phyloP scores from a whole-genome alignment of 2,888 invertebrate genomes.

The Spilosoma lubricipeda region DNA sequence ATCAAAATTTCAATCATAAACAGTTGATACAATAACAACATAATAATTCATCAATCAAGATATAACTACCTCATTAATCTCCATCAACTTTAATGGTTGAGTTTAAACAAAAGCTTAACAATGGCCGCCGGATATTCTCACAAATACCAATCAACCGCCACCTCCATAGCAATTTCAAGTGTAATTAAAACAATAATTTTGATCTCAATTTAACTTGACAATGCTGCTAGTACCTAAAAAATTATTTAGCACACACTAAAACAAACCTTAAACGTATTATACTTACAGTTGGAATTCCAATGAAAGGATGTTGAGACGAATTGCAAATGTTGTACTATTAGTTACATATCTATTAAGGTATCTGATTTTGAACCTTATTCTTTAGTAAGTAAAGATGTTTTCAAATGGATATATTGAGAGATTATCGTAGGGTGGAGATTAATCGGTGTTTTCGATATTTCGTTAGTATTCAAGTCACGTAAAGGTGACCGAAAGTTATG shows the following conservation, averaged over 20 bases:
- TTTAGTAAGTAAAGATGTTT: not conserved
- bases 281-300: conserved; percentile 12
- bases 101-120: conserved; percentile 26
- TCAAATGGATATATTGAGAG: not conserved
- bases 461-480: conserved; percentile 44
- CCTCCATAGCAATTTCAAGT: conserved; percentile 26
- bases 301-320: not conserved
- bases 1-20: not conserved
- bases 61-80: conserved; percentile 26
- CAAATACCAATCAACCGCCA: conserved; percentile 28
- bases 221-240: conserved; percentile 21
- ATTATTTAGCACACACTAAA: not conserved
- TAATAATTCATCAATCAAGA: conserved; percentile 12
- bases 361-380: conserved; percentile 18
- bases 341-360: not conserved
- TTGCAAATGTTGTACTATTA: conserved; percentile 12
- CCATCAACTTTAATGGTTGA: conserved; percentile 23
- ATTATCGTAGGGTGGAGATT: conserved; percentile 5
- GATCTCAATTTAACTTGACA: conserved; percentile 34
- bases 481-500: conserved; percentile 43
- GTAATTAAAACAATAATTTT: conserved; percentile 42
- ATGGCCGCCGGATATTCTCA: conserved; percentile 10
- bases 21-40: conserved; percentile 2
- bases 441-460: conserved; percentile 32
- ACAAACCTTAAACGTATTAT: not conserved